Conservation (phyloP, 2,888 invertebrate species). For the Isoperla grammatica region DNA sequence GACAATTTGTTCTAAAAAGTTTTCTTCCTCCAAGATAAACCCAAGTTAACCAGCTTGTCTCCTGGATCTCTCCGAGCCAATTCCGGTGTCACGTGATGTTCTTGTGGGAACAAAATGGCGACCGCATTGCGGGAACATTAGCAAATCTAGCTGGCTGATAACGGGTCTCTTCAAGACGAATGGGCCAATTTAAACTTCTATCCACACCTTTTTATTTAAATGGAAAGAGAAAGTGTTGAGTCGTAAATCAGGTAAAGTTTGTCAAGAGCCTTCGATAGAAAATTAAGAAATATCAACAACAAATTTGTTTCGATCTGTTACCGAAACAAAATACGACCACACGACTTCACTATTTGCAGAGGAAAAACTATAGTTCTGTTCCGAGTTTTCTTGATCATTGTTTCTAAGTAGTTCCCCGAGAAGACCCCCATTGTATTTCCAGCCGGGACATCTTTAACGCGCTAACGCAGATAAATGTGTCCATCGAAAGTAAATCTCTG, state of each 20-base stretch:
- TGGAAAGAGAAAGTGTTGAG: background rate
- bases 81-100: background rate
- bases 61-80: background rate
- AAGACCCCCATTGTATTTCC: too few species aligned
- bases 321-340: too few species aligned
- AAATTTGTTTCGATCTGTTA: too few species aligned
- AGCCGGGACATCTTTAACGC: background rate
- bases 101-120: slow-evolving; percentile 18
- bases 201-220: slow-evolving; percentile 21
- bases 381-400: too few species aligned
- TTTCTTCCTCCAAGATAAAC: slow-evolving; percentile 22
- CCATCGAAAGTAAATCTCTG: background rate
- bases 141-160: slow-evolving; percentile 18
- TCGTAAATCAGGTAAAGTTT: slow-evolving; percentile 3
- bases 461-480: background rate
- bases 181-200: slow-evolving; percentile 24
- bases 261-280: slow-evolving; percentile 9
- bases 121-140: slow-evolving; percentile 27
- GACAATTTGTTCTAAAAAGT: slow-evolving; percentile 15
- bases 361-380: too few species aligned
- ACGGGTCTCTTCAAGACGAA: slow-evolving; percentile 20
- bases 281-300: slow-evolving; percentile 14
- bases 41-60: slow-evolving; percentile 12
- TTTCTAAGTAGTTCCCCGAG: too few species aligned
- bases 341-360: too few species aligned